Evolutionary conservation across 2,797 vertebrate species (phyloP), one percentile per base, ranked within the genome.

Genomic region (Thunnus albacares): DNA sequence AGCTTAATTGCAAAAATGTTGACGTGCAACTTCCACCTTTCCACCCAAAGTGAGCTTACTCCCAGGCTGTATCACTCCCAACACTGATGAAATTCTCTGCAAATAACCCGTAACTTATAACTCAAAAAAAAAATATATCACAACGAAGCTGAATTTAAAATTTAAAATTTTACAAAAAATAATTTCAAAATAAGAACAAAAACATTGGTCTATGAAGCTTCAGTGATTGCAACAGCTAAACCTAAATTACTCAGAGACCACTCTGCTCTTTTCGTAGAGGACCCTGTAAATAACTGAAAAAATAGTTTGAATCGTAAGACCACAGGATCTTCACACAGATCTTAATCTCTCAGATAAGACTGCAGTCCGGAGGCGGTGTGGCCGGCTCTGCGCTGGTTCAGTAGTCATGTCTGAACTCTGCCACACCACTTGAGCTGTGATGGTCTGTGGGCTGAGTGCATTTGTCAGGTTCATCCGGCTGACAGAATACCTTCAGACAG

Each of bases 401-500:
- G 63, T 59, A 68, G 80, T 74, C 41, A 3, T 35, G 85, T 86
- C 83, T 90, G 79, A 90, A 82, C 84, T 73, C 78, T 79, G 86
- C 86, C 86, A 81, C 85, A 28, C 72, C 84, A 51, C 82, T 83
- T 83, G 85, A 84, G 85, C 84, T 41, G 76, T 90, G 91, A 94
- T 55, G 87, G 52, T 82, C 77, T 81, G 84, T 73, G 77, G 73
- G 69, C 81, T 93, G 91, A 94, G 81, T 88, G 83, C 67, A 71
- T 92, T 65, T 88, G 93, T 92, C 92, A 91, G 90, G 62, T 92
- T 89, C 86, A 91, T 75, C 87, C 83, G 57, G 83, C 89, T 92
- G 93, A 94, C 82, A 60, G 84, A 56, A 94, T 89, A 51, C 66
- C 75, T 90, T 90, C 86, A 88, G 94, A 93, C 93, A 93, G 90